Evolutionary conservation across 1,140 invertebrate genomes (phyloP), one percentile per base, ranked within the genome.

Genomic region (Drepana arcuata): DNA sequence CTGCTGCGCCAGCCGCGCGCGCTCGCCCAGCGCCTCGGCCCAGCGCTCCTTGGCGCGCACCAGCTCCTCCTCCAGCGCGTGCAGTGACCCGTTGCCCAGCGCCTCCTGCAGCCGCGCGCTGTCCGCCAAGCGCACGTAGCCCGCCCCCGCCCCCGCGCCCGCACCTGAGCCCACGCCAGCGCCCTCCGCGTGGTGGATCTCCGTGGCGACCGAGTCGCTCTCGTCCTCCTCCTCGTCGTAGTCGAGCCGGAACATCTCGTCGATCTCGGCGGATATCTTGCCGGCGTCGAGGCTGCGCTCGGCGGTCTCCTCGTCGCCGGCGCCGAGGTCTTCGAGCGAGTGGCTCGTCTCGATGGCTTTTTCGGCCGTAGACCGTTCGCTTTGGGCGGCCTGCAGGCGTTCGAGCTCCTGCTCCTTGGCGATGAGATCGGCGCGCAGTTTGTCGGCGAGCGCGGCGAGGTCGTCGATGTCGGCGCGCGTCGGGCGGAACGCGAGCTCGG

Each of bases 1-100:
- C 53, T 82, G 64, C 9, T 67, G 59, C 12, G 79, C 62, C 11
- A 84, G 62, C 2, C 74, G 63, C 34, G 71, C 72, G 15, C 68
- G 54, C 38, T 83, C 82, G 5, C 45, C 65, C 41, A 53, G 58
- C 12, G 60, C 70, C 40, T 66, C 69, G n/a, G 71, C 79, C 69
- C 77, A 83, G 21, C 73, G 61, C 57, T 84, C 80, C 54, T 84
- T 84, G 32, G 77, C 73, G 13, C 73, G 61, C 15, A 84, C 75
- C 28, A 84, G 52, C 49, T 84, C 80, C 48, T 84, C 82, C 47
- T 84, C 77, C n/a, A 84, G 54, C 33, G 78, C 73, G 46, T 74
- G 68, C 36, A 84, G 44, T 24, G 60, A 56, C 1, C 77, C 77
- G 49, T 78, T 81, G 34, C 57, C 57, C 51, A 80, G 47, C 28